These are phyloP conservation scores for Periophthalmus magnuspinnatus DNA, from an alignment of 2,797 vertebrate genomes.

Conservation along the genomic window DNA sequence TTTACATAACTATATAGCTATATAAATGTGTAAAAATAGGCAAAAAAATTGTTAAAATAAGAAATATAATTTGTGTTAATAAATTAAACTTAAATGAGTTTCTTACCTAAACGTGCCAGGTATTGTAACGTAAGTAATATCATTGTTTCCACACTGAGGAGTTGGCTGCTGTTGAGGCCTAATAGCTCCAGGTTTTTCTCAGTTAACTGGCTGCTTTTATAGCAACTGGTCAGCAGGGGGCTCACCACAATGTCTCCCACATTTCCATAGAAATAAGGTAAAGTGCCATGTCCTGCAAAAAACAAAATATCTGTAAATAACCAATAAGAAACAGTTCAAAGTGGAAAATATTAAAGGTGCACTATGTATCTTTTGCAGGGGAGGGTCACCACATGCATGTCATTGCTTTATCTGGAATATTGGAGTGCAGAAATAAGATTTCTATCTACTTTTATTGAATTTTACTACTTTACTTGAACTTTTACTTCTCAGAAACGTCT, in stretches of 20 bases:
- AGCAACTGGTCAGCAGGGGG: slow-evolving; percentile 95
- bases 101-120: slow-evolving; percentile 91
- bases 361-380: no score
- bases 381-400: no score
- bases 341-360: no score
- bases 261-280: slow-evolving; percentile 98
- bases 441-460: no score
- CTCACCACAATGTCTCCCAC: slow-evolving; percentile 97
- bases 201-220: slow-evolving; percentile 89
- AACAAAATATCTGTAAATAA: background rate
- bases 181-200: slow-evolving; percentile 85
- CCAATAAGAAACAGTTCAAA: background rate
- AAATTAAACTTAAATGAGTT: background rate
- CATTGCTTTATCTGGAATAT: no score
- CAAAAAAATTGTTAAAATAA: no score
- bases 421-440: no score
- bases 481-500: no score
- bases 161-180: slow-evolving; percentile 85
- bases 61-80: background rate
- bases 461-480: no score
- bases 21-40: no score
- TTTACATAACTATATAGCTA: no score
- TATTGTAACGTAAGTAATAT: slow-evolving; percentile 96
- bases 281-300: slow-evolving; percentile 89
- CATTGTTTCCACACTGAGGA: slow-evolving; percentile 91